These are phyloP conservation scores for Zaprionus gabonicus DNA, from an alignment of 1,140 invertebrate species.

Conservation along the genomic window DNA sequence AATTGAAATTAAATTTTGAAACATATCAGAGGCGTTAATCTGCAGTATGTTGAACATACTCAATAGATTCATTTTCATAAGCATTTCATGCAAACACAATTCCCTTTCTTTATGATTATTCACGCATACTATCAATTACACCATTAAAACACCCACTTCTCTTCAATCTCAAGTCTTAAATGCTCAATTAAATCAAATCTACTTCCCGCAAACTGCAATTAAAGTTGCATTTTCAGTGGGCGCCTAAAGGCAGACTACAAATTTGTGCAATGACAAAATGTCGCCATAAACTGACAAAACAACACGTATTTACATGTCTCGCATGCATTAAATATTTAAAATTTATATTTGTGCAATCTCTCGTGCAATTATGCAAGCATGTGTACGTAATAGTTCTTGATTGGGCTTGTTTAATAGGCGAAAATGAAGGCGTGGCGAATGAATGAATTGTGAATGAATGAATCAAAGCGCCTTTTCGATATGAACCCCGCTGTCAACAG, in stretches of 20 bases:
- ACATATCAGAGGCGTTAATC: background rate
- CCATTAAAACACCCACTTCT: background rate
- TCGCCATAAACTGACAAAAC: background rate
- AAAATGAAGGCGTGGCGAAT: background rate
- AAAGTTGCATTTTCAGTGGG: background rate
- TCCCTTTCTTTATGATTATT: background rate
- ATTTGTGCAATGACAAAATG: background rate
- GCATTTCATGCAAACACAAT: background rate
- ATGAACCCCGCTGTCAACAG: conserved; percentile 37
- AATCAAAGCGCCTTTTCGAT: conserved; percentile 2
- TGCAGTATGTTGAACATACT: background rate
- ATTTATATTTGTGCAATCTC: conserved; percentile 6
- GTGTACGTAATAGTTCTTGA: conserved; percentile 19
- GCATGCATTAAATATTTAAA: conserved; percentile 15
- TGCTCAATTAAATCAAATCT: background rate
- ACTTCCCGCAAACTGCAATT: background rate
- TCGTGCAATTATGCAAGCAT: conserved; percentile 1
- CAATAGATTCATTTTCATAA: background rate
- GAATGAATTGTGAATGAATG: conserved; percentile 8
- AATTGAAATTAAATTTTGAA: background rate
- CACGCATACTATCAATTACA: background rate
- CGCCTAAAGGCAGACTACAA: conserved; percentile 28
- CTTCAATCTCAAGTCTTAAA: background rate
- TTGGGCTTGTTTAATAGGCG: conserved; percentile 7
- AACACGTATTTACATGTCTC: background rate